phyloP scores from a whole-genome alignment of 37 sponge, comb jelly and placozoan species.

The Chondrosia reniformis region DNA sequence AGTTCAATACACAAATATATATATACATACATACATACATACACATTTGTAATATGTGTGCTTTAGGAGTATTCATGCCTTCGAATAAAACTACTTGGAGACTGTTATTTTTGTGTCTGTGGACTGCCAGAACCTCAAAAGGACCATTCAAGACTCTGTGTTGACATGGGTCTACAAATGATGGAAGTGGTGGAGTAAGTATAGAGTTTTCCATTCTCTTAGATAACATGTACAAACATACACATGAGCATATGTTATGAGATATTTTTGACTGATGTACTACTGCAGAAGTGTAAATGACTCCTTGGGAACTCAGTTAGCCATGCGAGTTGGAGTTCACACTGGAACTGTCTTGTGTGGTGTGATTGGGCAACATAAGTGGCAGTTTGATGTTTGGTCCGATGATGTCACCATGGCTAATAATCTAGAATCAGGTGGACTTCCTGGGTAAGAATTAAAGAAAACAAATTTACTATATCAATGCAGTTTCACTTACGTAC shows the following conservation, averaged over 20 bases:
- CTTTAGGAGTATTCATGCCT: conserved; percentile 60
- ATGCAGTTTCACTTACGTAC: background rate
- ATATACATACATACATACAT: background rate
- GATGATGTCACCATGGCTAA: conserved; percentile 75
- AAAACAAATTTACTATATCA: background rate
- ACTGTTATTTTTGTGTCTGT: conserved; percentile 91
- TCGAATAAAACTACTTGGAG: conserved; percentile 83
- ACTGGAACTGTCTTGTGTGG: conserved; percentile 80
- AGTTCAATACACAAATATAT: background rate
- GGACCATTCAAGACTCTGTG: conserved; percentile 66
- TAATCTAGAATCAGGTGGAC: conserved; percentile 70
- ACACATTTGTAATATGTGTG: too few relatives aligned
- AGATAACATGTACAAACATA: background rate
- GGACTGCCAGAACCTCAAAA: conserved; percentile 54
- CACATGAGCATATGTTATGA: background rate
- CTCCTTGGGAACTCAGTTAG: conserved; percentile 30
- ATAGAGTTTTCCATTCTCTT: background rate
- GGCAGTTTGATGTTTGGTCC: conserved; percentile 89
- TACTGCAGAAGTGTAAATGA: conserved; percentile 12
- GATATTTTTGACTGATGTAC: background rate
- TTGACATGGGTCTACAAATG: conserved; percentile 82
- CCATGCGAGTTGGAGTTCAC: conserved; percentile 84
- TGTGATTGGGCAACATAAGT: conserved; percentile 68
- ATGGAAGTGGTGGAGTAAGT: conserved; percentile 48
- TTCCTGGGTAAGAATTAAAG: conserved; percentile 26